phyloP scores from a whole-genome alignment of 53 echinoderm and acorn worm species.

The Echinometra lucunter region DNA sequence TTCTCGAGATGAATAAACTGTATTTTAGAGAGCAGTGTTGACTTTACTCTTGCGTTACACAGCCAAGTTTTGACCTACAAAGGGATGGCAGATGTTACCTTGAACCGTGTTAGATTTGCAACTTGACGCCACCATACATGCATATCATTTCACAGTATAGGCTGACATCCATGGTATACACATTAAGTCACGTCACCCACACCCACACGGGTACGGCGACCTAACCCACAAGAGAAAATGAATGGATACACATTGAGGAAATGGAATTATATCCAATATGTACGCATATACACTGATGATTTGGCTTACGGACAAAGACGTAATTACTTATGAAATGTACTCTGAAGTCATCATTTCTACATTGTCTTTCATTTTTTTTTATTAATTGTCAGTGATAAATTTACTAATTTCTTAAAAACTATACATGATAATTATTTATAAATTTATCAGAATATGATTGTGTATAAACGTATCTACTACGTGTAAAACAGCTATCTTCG shows the following conservation, averaged over 20 bases:
- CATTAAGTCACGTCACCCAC: not conserved
- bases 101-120: slow-evolving; percentile 33
- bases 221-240: not conserved
- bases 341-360: no score
- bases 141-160: not conserved
- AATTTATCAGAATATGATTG: no score
- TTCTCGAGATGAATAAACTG: slow-evolving; percentile 21
- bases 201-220: not conserved
- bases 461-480: no score
- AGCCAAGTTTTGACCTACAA: not conserved
- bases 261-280: no score
- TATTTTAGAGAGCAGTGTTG: slow-evolving; percentile 18
- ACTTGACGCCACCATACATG: slow-evolving; percentile 7
- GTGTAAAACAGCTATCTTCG: no score
- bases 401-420: no score
- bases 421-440: no score
- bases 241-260: not conserved
- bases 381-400: no score
- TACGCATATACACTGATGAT: no score
- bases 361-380: no score
- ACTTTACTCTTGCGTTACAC: slow-evolving; percentile 4
- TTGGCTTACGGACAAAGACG: no score
- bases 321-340: no score
- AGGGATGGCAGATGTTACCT: slow-evolving; percentile 9
- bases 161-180: not conserved